A percentile compares a stretch with the other conserved stretches of the same genome.
Evolutionary conservation across 2,113 vertebrate genomes (phyloP).

Genomic region (Saiga tatarica): DNA sequence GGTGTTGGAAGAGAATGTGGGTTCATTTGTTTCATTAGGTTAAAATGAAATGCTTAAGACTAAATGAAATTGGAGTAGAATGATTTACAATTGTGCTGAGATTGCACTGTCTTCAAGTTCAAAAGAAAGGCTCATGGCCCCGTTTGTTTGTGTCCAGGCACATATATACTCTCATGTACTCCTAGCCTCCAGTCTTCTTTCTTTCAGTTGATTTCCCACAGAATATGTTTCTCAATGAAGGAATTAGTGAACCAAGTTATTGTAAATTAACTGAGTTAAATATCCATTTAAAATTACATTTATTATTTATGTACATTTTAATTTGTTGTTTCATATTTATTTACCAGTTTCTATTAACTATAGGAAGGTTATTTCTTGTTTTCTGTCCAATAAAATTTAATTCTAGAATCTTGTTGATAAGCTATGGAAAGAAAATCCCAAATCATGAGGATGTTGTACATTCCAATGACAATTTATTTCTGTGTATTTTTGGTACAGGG

Average conservation of each 20-base stretch:
- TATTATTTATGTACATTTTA: background rate
- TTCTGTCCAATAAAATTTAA: background rate
- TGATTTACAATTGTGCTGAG: background rate
- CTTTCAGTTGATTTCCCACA: background rate
- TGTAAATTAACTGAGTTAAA: background rate
- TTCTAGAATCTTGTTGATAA: slow-evolving; percentile 10
- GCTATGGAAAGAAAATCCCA: background rate
- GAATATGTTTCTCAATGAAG: background rate
- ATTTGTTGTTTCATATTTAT: background rate
- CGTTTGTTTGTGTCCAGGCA: too few relatives aligned
- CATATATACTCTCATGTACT: too few relatives aligned
- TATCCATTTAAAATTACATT: background rate
- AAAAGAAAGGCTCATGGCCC: background rate
- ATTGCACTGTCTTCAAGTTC: background rate
- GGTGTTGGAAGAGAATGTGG: background rate
- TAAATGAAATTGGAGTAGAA: background rate
- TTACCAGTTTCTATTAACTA: background rate
- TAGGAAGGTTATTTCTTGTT: background rate
- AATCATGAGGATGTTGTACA: background rate
- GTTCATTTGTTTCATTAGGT: background rate
- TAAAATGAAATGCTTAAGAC: background rate
- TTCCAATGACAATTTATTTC: slow-evolving; percentile 7
- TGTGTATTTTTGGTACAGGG: slow-evolving; percentile 49
- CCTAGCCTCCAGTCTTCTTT: background rate
- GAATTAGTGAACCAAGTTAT: background rate